Evolutionary conservation across 2,888 invertebrate species (phyloP).

Genomic region (Brachypalpus laphriformis): DNA sequence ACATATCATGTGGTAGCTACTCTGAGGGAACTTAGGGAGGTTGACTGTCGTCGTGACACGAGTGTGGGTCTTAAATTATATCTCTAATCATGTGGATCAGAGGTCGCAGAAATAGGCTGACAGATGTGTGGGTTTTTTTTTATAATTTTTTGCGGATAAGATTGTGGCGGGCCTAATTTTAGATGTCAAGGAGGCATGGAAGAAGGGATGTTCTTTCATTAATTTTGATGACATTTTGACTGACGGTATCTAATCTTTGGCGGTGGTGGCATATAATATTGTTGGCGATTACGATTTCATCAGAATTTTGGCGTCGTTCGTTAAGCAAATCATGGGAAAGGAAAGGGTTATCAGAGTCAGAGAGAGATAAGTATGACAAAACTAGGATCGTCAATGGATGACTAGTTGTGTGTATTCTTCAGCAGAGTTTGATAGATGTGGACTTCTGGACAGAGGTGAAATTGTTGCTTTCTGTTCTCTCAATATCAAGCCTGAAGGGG

Average conservation of each 20-base stretch:
- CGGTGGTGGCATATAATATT: not conserved
- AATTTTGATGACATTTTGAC: slow-evolving; percentile 8
- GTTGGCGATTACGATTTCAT: not conserved
- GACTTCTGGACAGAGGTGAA: no score
- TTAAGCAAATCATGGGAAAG: not conserved
- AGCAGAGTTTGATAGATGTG: no score
- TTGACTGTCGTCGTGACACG: slow-evolving; percentile 21
- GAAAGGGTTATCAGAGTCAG: not conserved
- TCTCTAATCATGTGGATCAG: slow-evolving; percentile 51
- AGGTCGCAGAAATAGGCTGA: slow-evolving; percentile 46
- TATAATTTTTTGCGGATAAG: not conserved
- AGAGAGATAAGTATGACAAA: not conserved
- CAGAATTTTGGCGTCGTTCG: not conserved
- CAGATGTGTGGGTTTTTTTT: slow-evolving; percentile 29
- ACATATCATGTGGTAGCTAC: slow-evolving; percentile 48
- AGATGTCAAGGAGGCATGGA: not conserved
- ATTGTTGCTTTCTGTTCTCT: no score
- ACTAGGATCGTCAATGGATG: not conserved
- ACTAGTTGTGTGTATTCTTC: not conserved
- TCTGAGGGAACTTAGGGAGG: no score
- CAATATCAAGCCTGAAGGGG: no score
- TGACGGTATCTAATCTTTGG: slow-evolving; percentile 1
- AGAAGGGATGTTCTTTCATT: not conserved
- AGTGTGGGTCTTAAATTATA: slow-evolving; percentile 38
- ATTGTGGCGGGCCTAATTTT: slow-evolving; percentile 1